These are phyloP conservation scores for Molothrus ater DNA, from an alignment of 2,797 vertebrate species.

Conservation along the genomic window DNA sequence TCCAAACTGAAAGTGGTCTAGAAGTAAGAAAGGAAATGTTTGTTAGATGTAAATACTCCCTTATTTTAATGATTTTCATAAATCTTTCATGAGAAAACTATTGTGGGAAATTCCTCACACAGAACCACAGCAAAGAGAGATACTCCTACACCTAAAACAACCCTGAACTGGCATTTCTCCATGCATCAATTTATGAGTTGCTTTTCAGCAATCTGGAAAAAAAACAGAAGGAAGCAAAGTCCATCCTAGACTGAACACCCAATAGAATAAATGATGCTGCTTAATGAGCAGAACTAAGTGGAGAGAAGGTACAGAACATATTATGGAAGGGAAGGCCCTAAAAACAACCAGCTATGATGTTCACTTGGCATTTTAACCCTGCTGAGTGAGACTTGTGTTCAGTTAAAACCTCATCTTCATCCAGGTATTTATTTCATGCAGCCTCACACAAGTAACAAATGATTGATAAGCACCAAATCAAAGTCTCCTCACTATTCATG, in stretches of 20 bases:
- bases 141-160: not conserved
- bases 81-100: not conserved
- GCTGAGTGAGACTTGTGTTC: rapidly evolving
- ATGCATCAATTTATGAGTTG: not conserved
- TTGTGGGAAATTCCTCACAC: not conserved
- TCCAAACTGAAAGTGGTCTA: not conserved
- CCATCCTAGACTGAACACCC: not conserved
- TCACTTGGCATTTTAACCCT: not conserved
- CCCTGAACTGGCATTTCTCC: not conserved
- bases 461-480: not conserved
- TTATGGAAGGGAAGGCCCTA: not conserved
- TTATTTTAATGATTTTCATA: not conserved
- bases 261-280: not conserved
- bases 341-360: not conserved
- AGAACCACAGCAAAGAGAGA: not conserved
- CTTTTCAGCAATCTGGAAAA: not conserved
- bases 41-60: not conserved
- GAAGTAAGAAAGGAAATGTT: not conserved
- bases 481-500: not conserved
- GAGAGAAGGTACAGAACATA: not conserved
- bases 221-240: not conserved
- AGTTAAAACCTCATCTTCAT: not conserved
- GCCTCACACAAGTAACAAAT: not conserved
- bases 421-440: not conserved
- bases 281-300: not conserved